phyloP scores from a whole-genome alignment of 2,888 invertebrate species.

The Coenonympha arcania region DNA sequence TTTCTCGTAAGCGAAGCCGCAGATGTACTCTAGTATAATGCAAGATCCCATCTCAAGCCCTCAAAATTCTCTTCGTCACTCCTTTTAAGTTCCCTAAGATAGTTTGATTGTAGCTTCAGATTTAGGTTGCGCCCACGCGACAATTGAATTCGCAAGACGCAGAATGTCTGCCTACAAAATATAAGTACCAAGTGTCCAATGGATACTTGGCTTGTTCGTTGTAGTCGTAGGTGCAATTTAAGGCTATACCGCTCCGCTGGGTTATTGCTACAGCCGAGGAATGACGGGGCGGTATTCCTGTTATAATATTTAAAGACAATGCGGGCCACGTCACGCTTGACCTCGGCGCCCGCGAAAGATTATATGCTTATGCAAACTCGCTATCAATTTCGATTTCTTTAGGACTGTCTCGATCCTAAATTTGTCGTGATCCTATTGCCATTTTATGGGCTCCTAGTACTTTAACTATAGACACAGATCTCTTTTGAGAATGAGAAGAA shows the following conservation, averaged over 20 bases:
- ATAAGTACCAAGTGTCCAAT: background rate
- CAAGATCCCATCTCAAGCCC: no score
- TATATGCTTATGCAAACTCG: slow-evolving; percentile 40
- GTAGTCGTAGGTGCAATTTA: background rate
- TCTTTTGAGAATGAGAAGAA: no score
- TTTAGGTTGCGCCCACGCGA: no score
- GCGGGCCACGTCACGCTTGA: slow-evolving; percentile 54
- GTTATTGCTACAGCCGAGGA: slow-evolving; percentile 20
- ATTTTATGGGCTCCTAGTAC: no score
- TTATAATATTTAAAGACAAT: slow-evolving; percentile 49
- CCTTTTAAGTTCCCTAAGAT: no score
- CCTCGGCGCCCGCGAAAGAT: slow-evolving; percentile 42
- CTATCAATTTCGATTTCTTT: background rate
- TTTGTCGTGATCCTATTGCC: background rate
- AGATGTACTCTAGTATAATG: no score
- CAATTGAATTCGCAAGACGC: no score
- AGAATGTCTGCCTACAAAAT: no score
- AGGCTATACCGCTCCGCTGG: background rate
- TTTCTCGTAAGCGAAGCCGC: no score
- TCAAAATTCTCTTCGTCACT: no score
- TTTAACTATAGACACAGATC: no score
- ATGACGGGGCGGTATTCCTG: slow-evolving; percentile 32
- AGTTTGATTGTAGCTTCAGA: no score
- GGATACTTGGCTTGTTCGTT: background rate
- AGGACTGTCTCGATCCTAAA: background rate